Evolutionary conservation across 2,888 invertebrate genomes (phyloP).

Genomic region (Amaurobius ferox): DNA sequence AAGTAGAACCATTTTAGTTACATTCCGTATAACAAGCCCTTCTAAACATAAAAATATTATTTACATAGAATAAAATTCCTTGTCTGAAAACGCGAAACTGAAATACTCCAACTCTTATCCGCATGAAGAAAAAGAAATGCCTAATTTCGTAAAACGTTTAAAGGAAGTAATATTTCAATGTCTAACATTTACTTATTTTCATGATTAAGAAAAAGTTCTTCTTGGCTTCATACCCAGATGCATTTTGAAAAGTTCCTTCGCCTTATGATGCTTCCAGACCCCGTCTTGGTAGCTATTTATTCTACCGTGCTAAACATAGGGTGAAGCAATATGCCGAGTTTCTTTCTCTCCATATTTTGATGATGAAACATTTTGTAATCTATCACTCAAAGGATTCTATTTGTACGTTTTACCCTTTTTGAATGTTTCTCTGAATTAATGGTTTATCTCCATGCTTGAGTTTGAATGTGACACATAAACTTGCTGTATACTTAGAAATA

Average conservation of each 20-base stretch:
- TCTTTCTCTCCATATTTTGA: background rate
- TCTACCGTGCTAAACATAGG: background rate
- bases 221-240: background rate
- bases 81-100: no score
- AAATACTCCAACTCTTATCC: no score
- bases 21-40: no score
- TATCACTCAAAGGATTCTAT: background rate
- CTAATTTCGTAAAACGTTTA: background rate
- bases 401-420: no score
- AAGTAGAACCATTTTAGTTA: no score
- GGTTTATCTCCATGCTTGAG: no score
- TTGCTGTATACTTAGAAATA: no score
- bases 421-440: no score
- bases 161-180: background rate
- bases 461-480: no score
- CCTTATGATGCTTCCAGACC: background rate
- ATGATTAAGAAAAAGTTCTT: background rate
- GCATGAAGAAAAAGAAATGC: background rate
- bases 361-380: background rate
- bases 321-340: background rate
- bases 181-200: background rate
- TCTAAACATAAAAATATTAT: no score
- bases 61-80: no score
- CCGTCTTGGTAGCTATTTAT: background rate
- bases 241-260: background rate